These are phyloP conservation scores for Carpatolechia fugitivella DNA, from an alignment of 2,888 invertebrate species.

Conservation along the genomic window DNA sequence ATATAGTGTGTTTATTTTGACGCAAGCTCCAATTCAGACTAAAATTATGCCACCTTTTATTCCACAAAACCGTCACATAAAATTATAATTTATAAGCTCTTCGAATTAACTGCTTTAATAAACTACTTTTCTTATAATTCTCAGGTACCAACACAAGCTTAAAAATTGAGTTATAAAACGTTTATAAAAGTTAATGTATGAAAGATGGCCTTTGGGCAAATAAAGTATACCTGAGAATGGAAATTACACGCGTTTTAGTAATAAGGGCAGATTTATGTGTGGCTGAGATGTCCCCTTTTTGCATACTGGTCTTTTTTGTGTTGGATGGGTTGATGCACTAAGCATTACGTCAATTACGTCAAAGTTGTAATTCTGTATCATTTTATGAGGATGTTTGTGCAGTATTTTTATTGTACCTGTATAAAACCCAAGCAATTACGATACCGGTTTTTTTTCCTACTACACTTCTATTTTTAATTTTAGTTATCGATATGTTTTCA, in stretches of 20 bases:
- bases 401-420: too few relatives aligned
- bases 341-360: neutral
- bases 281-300: slow-evolving; percentile 26
- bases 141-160: slow-evolving; percentile 1
- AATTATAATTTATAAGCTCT: neutral
- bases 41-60: neutral
- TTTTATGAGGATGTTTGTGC: neutral
- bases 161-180: slow-evolving; percentile 2
- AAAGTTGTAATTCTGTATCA: neutral
- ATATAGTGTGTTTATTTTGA: too few relatives aligned
- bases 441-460: too few relatives aligned
- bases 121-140: slow-evolving; percentile 1
- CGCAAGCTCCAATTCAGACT: too few relatives aligned
- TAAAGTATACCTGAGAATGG: slow-evolving; percentile 11
- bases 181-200: slow-evolving; percentile 1
- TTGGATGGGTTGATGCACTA: slow-evolving; percentile 31
- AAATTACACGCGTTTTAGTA: slow-evolving; percentile 37
- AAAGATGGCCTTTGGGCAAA: slow-evolving; percentile 1
- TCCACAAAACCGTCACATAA: slow-evolving; percentile 2
- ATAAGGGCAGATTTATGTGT: slow-evolving; percentile 41
- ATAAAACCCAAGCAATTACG: too few relatives aligned
- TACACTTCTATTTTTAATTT: too few relatives aligned
- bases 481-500: too few relatives aligned
- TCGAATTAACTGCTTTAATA: slow-evolving; percentile 1
- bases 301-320: slow-evolving; percentile 27